Evolutionary conservation across 2,888 invertebrate genomes (phyloP), one percentile per base, ranked within the genome.

Genomic region (Cephonodes hylas): DNA sequence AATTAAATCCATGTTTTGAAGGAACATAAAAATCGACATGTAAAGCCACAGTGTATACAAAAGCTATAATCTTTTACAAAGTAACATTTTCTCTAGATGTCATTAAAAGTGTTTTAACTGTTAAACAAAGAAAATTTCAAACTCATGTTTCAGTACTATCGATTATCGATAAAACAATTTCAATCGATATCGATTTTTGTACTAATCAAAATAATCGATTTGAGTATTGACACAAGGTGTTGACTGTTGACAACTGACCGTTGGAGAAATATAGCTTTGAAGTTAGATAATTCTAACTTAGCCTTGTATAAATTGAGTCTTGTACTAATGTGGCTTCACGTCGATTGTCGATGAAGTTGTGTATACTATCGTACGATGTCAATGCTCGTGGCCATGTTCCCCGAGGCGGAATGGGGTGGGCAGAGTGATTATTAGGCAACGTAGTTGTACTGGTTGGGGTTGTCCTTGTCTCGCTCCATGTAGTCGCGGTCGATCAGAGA

Each of bases 401-500:
- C 27, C 18, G 18, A 2, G 48, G 27, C 15, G 27, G 27, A 22
- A 8, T 15, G 27, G 48, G 15, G 3, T 8, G 31, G 18, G 18
- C 15, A 10, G 27, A 27, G 27, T 45, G 23, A 13, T 61, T 64
- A 70, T 95, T 98, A 99, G 83, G 99, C 99, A 83, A 99, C 99
- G 89, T 99, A 99, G 93, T 99, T 98, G 93, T 99, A 99, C 89
- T 97, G 97, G 90, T 99, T 99, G 68, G 98, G 96, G 93, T 99
- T 99, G 91, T 99, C 98, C 89, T 98, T 98, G 89, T 99, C 99
- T 57, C 99, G 94, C 85, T 98, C 98, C 97, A 99, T 98, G 90
- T 99, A 99, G 90, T 99, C 99, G 79, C 99, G 95, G 87, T 99
- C 99, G 83, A 99, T 99, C 61, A 99, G 94, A 59, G 99, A 99